Conservation (phyloP, 1,140 invertebrate genomes). For the Musca domestica region DNA sequence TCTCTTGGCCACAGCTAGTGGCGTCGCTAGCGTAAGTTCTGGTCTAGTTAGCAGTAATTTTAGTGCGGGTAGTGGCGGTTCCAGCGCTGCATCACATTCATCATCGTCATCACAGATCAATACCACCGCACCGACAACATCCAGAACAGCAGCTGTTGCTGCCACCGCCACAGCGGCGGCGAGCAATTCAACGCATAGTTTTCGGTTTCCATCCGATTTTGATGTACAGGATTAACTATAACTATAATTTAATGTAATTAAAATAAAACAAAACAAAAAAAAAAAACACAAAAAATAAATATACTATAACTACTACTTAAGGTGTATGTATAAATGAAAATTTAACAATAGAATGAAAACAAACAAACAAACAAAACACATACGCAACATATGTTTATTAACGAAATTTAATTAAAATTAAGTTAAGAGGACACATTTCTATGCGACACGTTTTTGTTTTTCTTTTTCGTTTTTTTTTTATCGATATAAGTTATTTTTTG, state of each 20-base stretch:
- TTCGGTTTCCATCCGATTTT: slow-evolving; percentile 45
- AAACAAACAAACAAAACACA: background rate
- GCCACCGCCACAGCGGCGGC: slow-evolving; percentile 48
- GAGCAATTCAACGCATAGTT: slow-evolving; percentile 47
- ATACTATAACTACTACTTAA: background rate
- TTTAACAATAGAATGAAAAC: background rate
- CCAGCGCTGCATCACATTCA: slow-evolving; percentile 26
- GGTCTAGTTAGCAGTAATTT: slow-evolving; percentile 22
- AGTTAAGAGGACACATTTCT: no score
- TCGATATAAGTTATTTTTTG: no score
- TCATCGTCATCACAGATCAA: slow-evolving; percentile 13
- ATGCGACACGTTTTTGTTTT: no score
- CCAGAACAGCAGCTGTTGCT: slow-evolving; percentile 41
- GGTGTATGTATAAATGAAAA: slow-evolving; percentile 24
- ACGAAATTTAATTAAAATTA: no score
- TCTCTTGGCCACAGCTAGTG: background rate
- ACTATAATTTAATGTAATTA: slow-evolving; percentile 19
- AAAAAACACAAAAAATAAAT: slow-evolving; percentile 6
- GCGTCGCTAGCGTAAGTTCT: slow-evolving; percentile 24
- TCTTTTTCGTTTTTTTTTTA: no score
- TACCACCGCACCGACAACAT: slow-evolving; percentile 28
- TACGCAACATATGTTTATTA: background rate
- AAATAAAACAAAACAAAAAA: background rate
- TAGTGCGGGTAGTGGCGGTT: background rate
- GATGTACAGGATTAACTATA: slow-evolving; percentile 25